Conservation (phyloP, 2,888 invertebrate genomes). For the Synanthedon myopaeformis region DNA sequence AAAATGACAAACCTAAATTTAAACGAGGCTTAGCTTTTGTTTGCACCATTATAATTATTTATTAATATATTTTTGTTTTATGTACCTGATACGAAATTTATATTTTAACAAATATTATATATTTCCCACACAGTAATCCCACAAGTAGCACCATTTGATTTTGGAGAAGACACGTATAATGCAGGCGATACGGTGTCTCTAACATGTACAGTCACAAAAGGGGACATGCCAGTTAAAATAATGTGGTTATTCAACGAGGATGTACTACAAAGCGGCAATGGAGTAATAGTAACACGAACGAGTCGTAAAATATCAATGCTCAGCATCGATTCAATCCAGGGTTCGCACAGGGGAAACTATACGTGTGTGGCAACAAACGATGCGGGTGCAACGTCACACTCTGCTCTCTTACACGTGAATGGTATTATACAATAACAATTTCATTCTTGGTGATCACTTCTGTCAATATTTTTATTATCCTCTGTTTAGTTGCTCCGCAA, state of each 20-base stretch:
- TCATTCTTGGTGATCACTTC: slow-evolving; percentile 4
- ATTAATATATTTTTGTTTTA: slow-evolving; percentile 1
- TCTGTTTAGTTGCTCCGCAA: slow-evolving; percentile 73
- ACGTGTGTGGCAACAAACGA: slow-evolving; percentile 66
- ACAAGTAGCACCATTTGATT: slow-evolving; percentile 73
- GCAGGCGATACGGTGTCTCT: slow-evolving; percentile 73
- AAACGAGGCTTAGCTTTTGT: slow-evolving; percentile 7
- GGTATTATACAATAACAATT: slow-evolving; percentile 33
- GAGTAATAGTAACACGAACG: slow-evolving; percentile 54
- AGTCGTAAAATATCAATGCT: slow-evolving; percentile 62
- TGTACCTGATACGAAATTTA: slow-evolving; percentile 2
- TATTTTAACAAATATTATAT: not conserved
- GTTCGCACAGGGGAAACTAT: slow-evolving; percentile 62
- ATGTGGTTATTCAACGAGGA: slow-evolving; percentile 69
- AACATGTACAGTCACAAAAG: slow-evolving; percentile 75
- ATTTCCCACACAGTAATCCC: slow-evolving; percentile 57
- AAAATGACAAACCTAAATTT: slow-evolving; percentile 5
- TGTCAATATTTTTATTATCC: slow-evolving; percentile 5
- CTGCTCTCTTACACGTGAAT: slow-evolving; percentile 54
- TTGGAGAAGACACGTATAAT: slow-evolving; percentile 73
- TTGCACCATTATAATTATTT: slow-evolving; percentile 4
- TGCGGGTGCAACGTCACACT: slow-evolving; percentile 53
- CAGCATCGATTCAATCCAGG: slow-evolving; percentile 64
- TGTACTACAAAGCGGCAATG: slow-evolving; percentile 38
- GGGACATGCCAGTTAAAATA: slow-evolving; percentile 78